These are phyloP conservation scores for Microctenopoma lineatum DNA, from an alignment of 2,797 vertebrate species.

Conservation along the genomic window DNA sequence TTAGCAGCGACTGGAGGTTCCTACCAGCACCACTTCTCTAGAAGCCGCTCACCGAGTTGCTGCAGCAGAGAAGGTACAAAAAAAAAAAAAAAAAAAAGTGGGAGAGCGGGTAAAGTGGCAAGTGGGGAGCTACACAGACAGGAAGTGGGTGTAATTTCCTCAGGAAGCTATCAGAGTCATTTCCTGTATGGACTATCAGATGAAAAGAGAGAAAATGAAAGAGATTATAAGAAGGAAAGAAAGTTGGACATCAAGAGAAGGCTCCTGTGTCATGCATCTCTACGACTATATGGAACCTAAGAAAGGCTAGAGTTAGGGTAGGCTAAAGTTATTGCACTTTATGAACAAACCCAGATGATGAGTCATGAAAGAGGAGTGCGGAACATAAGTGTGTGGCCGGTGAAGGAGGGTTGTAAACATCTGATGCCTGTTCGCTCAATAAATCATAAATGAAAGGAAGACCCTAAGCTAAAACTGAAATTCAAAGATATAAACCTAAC, in stretches of 20 bases:
- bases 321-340: conserved; percentile 32
- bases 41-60: conserved; percentile 52
- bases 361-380: not conserved
- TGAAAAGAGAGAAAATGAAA: conserved; percentile 50
- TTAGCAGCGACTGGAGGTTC: conserved; percentile 69
- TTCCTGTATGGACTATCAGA: conserved; percentile 80
- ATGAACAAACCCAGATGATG: conserved; percentile 24
- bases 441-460: not conserved
- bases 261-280: not conserved
- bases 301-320: conserved; percentile 21
- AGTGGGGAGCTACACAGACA: conserved; percentile 75
- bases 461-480: not conserved
- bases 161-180: conserved; percentile 85
- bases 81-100: conserved; percentile 1
- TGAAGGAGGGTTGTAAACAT: not conserved
- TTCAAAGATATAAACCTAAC: too few relatives aligned
- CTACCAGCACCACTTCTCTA: conserved; percentile 46
- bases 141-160: conserved; percentile 90
- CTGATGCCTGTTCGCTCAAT: too few relatives aligned
- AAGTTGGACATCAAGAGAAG: conserved; percentile 12
- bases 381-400: not conserved
- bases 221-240: conserved; percentile 8
- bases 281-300: conserved; percentile 42
- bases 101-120: conserved; percentile 59
- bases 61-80: conserved; percentile 34